A percentile compares a stretch with the other conserved stretches of the same genome.
phyloP scores from a whole-genome alignment of 2,888 invertebrate species.

The Callimorpha dominula region DNA sequence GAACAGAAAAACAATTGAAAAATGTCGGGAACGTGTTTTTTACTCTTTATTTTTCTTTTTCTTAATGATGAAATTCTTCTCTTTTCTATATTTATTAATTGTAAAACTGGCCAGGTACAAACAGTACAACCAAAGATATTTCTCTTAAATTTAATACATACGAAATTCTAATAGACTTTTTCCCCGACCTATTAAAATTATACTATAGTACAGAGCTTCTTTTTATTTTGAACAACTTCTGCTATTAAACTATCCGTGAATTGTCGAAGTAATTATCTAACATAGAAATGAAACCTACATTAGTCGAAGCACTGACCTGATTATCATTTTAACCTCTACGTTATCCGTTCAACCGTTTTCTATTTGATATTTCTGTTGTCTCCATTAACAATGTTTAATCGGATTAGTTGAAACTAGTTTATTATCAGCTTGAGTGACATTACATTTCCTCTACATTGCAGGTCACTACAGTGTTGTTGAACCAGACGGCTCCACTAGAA shows the following conservation, averaged over 20 bases:
- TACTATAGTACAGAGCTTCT: background rate
- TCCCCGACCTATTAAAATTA: background rate
- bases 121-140: too few relatives aligned
- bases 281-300: background rate
- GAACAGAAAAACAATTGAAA: too few relatives aligned
- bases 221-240: background rate
- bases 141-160: too few relatives aligned
- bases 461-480: slow-evolving; percentile 90
- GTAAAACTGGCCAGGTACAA: too few relatives aligned
- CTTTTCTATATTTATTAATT: background rate
- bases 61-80: too few relatives aligned
- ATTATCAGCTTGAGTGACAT: background rate
- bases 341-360: background rate
- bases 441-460: slow-evolving; percentile 50
- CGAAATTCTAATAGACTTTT: too few relatives aligned
- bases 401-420: background rate
- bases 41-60: too few relatives aligned
- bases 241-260: background rate
- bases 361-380: too few relatives aligned
- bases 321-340: background rate
- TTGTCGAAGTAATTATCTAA: background rate
- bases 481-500: slow-evolving; percentile 88
- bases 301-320: background rate
- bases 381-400: background rate
- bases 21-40: too few relatives aligned